Percentiles rank a stretch among this genome's conserved stretches.
phyloP scores from a whole-genome alignment of 2,888 invertebrate species.

The Augochlorella aurata region DNA sequence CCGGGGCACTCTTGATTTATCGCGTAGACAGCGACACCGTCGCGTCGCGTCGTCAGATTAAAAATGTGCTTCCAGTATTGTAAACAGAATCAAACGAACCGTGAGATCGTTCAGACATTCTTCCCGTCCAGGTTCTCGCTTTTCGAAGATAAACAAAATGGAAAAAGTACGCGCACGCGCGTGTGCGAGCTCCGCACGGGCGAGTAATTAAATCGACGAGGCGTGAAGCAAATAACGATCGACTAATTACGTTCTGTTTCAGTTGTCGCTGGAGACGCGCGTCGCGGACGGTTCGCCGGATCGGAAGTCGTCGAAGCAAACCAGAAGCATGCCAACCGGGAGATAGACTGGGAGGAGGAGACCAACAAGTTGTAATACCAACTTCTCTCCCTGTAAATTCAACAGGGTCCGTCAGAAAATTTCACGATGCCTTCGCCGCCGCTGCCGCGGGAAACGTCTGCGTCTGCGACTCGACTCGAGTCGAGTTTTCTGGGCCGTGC shows the following conservation, averaged over 20 bases:
- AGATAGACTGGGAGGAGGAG: neutral
- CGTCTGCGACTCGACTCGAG: constrained; percentile 39
- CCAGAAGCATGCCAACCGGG: neutral
- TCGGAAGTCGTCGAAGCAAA: constrained; percentile 15
- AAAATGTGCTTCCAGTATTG: neutral
- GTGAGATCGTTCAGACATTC: neutral
- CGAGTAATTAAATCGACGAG: constrained; percentile 4
- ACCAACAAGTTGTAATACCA: constrained; percentile 23
- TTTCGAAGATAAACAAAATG: neutral
- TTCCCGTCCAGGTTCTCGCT: neutral
- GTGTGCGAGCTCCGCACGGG: neutral
- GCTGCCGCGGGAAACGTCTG: constrained; percentile 2
- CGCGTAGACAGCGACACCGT: neutral
- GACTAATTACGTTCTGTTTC: constrained; percentile 4
- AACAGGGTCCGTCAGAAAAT: constrained; percentile 34
- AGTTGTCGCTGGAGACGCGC: neutral
- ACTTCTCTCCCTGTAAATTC: constrained; percentile 36
- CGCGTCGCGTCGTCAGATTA: neutral
- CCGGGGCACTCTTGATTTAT: neutral
- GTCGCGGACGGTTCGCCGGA: neutral
- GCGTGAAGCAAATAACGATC: neutral
- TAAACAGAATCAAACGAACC: neutral
- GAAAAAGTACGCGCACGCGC: neutral
- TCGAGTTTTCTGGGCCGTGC: constrained; percentile 42
- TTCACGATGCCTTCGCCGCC: constrained; percentile 25